Evolutionary conservation across 2,797 vertebrate genomes (phyloP), one percentile per base, ranked within the genome.

Genomic region (Muraenolepis orangiensis): DNA sequence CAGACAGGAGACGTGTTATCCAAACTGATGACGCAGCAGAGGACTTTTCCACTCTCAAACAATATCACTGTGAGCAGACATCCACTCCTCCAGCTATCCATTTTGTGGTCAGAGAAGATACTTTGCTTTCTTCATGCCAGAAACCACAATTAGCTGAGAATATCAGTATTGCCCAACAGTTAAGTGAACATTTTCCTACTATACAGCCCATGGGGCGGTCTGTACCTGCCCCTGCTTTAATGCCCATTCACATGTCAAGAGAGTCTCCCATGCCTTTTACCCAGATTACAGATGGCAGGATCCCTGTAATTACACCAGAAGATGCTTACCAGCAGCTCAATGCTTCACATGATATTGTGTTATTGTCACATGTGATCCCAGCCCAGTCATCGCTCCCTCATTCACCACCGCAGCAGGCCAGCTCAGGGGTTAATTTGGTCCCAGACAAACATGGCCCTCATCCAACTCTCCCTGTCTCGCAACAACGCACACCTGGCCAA

Each of bases 11-110:
- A 14, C 67, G 72, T 76, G 5, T 70, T 28, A 71, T 73, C 11
- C 72, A 64, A 69, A 40, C 36, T 80, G 73, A 70, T 46, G 57
- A 85, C 72, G 84, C 80, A 73, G 84, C 79, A 34, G 89, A 70
- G 0, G 88, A 94, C 87, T 87, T 91, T 67, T 91, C 91, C 31
- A 73, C 73, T 78, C 42, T 66, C 30, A 23, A 38, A 78, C 32
- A 64, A 57, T 72, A 74, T 72, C 46, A 75, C 70, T 6, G 6
- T 69, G 70, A 76, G 1, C 85, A 90, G 34, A 72, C 77, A 72
- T 72, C 74, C 36, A 75, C 51, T 70, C n/a, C 71, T 42, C 30
- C 70, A 73, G 6, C 31, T 5, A 68, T 12, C 72, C 18, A 32
- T 12, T 36, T 42, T 1, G 72, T 74, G 11, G n/a, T 57, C 70